phyloP scores from a whole-genome alignment of 2,113 vertebrate species.

The Mystacornis crossleyi region DNA sequence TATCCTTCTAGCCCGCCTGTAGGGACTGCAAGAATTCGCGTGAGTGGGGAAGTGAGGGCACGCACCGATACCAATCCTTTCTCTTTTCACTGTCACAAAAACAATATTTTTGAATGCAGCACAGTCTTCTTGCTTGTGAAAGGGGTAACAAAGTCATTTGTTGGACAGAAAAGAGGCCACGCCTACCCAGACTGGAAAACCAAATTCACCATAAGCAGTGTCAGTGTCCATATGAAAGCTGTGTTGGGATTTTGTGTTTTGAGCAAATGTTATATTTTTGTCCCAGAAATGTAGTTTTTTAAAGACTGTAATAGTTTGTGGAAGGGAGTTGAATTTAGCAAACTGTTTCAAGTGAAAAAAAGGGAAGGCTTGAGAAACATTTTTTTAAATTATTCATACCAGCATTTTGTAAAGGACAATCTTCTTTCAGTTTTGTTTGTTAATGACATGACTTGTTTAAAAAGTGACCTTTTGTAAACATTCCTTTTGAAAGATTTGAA shows the following conservation, averaged over 20 bases:
- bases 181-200: neutral
- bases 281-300: neutral
- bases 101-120: neutral
- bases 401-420: neutral
- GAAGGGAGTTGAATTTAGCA: neutral
- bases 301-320: neutral
- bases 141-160: neutral
- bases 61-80: neutral
- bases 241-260: neutral
- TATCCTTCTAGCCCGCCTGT: neutral
- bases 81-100: neutral
- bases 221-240: neutral
- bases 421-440: neutral
- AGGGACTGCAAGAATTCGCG: neutral
- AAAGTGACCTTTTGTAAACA: neutral
- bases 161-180: neutral
- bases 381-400: neutral
- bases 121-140: neutral
- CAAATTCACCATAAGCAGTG: neutral
- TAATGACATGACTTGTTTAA: neutral
- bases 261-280: neutral
- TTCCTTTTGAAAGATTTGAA: neutral
- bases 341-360: neutral
- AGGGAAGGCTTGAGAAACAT: neutral
- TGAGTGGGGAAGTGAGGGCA: neutral